Base-by-base conservation (phyloP, 92 coral and sea anemone species). In the Phenganax marumi region DNA sequence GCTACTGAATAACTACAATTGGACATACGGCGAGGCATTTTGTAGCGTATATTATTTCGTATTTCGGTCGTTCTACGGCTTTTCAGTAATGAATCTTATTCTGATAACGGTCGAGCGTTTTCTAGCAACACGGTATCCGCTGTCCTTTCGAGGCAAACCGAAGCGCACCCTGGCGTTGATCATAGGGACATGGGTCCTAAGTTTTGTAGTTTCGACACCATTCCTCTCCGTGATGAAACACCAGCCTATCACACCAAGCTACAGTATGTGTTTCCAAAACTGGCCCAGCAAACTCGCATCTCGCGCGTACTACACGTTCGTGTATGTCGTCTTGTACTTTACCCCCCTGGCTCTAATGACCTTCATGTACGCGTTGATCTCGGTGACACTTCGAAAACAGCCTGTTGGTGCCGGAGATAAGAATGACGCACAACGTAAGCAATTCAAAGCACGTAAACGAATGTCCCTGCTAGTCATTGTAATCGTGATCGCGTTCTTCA, bases 71-170 rank as follows among this genome's bases (percentile, higher is more conserved):
- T 78, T 78, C 16, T 78, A 78, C 83, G 51, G 55, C 17, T 78
- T 78, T 53, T 78, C 83, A 17, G 68, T 78, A 57, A 78, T 78
- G 55, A 78, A 60, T 26, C 73, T 78, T 2, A 78, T 78, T 24
- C 73, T 78, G 55, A 78, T 78, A 22, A 78, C 83, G 7, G 83
- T 78, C 57, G 83, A 78, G 60, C 83, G 83, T 61, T 78, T 78
- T 58, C 72, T 78, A 22, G 83, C 83, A 46, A 78, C 83, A 58
- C 83, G 83, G 0, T 78, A 78, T 62, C 83, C 83, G 19, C 53
- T 78, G 52, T 78, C 83, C 39, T 78, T 78, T 52, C 83, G 83
- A 55, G 73, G 73, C 73, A 78, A 78, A 10, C 83, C 83, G 71
- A 61, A 62, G n/a, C 72, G 83, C 14, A 78, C 83, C 24, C 70